A percentile compares a stretch with the other conserved stretches of the same genome.
phyloP scores from a whole-genome alignment of 2,797 vertebrate genomes.

The Clarias fuscus region DNA sequence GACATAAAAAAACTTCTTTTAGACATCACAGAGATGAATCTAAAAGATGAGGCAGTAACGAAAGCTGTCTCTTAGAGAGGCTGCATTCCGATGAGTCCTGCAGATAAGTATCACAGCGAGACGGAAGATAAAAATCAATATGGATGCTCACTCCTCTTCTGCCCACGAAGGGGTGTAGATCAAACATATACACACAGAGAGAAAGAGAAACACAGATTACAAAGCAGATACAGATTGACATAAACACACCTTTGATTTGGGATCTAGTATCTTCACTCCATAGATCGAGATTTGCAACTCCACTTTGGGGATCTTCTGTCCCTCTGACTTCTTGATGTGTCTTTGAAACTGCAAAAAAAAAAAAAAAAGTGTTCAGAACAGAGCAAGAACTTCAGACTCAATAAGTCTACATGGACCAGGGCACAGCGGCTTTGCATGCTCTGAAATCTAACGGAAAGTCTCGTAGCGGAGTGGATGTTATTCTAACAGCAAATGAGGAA shows the following conservation, averaged over 20 bases:
- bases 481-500: neutral
- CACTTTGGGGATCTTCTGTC: conserved; percentile 94
- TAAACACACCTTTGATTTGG: conserved; percentile 89
- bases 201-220: neutral
- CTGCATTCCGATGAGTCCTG: neutral
- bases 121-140: neutral
- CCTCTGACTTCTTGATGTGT: conserved; percentile 98
- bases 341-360: conserved; percentile 86
- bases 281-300: conserved; percentile 98
- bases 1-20: neutral
- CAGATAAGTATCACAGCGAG: neutral
- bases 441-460: too few relatives aligned
- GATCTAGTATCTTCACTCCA: conserved; percentile 95
- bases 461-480: neutral
- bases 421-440: neutral
- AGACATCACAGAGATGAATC: neutral
- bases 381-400: neutral
- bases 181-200: neutral
- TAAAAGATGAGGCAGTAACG: neutral
- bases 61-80: neutral
- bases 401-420: neutral
- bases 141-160: neutral
- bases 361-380: neutral
- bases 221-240: neutral
- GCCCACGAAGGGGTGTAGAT: neutral